phyloP scores from a whole-genome alignment of 2,888 invertebrate species.

The Drosophila infuscata region DNA sequence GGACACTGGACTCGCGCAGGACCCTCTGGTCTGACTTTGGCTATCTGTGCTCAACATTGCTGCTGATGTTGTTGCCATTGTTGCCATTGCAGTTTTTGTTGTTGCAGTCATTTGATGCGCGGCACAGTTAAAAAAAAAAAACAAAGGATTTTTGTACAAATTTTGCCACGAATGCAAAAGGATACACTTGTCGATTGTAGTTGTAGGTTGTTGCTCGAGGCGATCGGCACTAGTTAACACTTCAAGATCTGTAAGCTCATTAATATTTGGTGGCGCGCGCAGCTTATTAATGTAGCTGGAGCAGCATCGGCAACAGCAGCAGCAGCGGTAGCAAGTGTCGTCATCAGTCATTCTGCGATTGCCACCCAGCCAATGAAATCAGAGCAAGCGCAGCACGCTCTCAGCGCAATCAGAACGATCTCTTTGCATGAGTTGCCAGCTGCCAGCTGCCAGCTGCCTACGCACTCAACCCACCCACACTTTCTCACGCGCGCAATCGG shows the following conservation, averaged over 20 bases:
- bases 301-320: background rate
- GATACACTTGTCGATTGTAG: background rate
- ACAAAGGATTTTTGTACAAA: no score
- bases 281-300: constrained; percentile 27
- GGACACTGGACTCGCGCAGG: constrained; percentile 1
- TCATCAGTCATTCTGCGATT: constrained; percentile 9
- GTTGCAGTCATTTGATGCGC: constrained; percentile 1
- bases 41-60: constrained; percentile 9
- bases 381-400: constrained; percentile 6
- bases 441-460: no score
- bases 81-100: background rate
- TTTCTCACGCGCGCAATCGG: no score
- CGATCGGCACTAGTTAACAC: constrained; percentile 45
- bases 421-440: no score
- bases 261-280: constrained; percentile 34
- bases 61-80: background rate
- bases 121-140: constrained; percentile 1
- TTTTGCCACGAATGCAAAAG: background rate
- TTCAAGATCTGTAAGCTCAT: constrained; percentile 55
- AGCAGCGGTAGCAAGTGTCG: constrained; percentile 28
- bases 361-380: constrained; percentile 47
- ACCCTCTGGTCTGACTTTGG: constrained; percentile 13
- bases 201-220: background rate
- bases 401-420: background rate
- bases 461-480: background rate